Conservation (phyloP, 2,797 vertebrate species). For the Todus mexicanus region DNA sequence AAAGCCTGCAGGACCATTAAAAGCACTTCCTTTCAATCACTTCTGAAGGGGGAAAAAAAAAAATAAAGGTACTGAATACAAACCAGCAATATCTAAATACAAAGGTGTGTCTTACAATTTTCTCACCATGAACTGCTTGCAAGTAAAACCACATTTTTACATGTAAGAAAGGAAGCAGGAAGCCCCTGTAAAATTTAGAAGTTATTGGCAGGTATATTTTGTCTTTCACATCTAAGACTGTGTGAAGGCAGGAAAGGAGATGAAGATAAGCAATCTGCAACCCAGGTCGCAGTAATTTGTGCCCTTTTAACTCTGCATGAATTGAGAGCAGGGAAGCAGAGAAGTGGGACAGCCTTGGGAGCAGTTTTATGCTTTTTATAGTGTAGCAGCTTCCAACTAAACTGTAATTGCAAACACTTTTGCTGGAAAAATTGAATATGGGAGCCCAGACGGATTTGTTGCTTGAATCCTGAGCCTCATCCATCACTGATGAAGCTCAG, state of each 20-base stretch:
- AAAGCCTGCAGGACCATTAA: background rate
- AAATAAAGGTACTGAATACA: background rate
- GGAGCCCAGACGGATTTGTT: background rate
- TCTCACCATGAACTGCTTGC: background rate
- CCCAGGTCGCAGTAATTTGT: background rate
- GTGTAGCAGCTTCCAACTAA: background rate
- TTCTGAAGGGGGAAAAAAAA: background rate
- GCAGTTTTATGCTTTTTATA: background rate
- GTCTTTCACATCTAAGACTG: background rate
- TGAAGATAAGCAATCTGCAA: background rate
- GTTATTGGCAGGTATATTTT: background rate
- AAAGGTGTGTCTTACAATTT: background rate
- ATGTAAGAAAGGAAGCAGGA: background rate
- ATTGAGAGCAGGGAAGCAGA: background rate
- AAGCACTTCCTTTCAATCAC: background rate
- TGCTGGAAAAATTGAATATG: background rate
- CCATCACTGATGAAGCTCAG: background rate
- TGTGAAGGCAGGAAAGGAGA: background rate
- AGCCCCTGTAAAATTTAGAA: background rate
- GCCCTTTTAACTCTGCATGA: background rate
- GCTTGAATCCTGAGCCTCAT: background rate
- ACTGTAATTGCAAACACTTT: background rate
- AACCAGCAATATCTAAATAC: background rate
- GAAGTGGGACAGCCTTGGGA: background rate
- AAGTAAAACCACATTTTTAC: background rate